These are phyloP conservation scores for Bothrops jararaca DNA, from an alignment of 2,113 vertebrate genomes.

Conservation along the genomic window DNA sequence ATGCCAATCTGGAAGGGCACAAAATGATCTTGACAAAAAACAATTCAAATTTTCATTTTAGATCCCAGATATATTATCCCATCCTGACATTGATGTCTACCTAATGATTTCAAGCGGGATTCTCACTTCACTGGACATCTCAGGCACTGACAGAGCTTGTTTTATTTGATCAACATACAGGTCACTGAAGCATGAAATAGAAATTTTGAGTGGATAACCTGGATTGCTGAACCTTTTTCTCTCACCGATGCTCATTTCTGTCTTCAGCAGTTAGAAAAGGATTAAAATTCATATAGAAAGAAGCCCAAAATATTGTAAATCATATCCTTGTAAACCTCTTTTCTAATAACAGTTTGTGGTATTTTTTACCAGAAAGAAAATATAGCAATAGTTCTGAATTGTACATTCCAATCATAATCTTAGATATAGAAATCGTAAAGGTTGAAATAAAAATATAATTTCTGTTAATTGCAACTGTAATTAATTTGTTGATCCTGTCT, in stretches of 20 bases:
- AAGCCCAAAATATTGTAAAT: not conserved
- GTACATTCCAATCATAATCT: not conserved
- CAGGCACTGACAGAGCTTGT: constrained; percentile 35
- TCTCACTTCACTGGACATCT: constrained; percentile 38
- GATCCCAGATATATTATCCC: constrained; percentile 29
- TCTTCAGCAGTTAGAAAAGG: constrained; percentile 25
- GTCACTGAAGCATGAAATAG: constrained; percentile 46
- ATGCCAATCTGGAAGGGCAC: constrained; percentile 22
- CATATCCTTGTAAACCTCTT: too few relatives aligned
- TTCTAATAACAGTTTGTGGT: not conserved
- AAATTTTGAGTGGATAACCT: constrained; percentile 42
- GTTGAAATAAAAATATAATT: not conserved
- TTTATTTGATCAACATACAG: constrained; percentile 41
- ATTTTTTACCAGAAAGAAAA: not conserved
- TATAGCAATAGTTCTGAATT: not conserved
- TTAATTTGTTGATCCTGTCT: not conserved
- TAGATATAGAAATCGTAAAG: constrained; percentile 3
- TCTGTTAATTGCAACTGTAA: not conserved
- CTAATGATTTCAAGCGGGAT: constrained; percentile 21
- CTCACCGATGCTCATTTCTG: constrained; percentile 19
- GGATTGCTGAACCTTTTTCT: constrained; percentile 22
- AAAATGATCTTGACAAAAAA: constrained; percentile 34
- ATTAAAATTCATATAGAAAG: not conserved
- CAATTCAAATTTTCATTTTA: constrained; percentile 32
- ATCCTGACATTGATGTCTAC: constrained; percentile 18